A percentile compares a stretch with the other conserved stretches of the same genome.
Conservation (phyloP, 2,888 invertebrate genomes). For the Drosophila nr. perissopoda region DNA sequence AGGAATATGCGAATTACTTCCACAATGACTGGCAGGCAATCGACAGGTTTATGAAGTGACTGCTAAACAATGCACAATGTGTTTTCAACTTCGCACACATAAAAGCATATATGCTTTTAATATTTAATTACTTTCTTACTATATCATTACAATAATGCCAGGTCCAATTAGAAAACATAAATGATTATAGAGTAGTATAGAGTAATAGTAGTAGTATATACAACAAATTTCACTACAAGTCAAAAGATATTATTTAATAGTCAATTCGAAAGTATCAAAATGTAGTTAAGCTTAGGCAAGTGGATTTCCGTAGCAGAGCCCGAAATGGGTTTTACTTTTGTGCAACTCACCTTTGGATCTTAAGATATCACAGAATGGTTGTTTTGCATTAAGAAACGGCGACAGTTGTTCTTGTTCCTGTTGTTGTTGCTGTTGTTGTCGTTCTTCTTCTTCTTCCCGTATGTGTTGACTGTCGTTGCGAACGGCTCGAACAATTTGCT, state of each 20-base stretch:
- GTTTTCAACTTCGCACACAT: neutral
- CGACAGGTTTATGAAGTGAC: constrained; percentile 16
- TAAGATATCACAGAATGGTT: constrained; percentile 79
- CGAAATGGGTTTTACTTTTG: constrained; percentile 25
- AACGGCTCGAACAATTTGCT: constrained; percentile 29
- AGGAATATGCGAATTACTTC: constrained; percentile 1
- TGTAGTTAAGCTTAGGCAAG: constrained; percentile 10
- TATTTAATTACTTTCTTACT: neutral
- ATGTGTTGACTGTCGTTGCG: constrained; percentile 19
- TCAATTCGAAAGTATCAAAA: neutral
- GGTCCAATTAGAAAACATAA: neutral
- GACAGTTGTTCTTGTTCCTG: constrained; percentile 48
- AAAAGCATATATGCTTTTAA: neutral
- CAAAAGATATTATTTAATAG: neutral
- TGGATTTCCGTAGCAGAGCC: constrained; percentile 55
- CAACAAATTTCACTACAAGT: neutral
- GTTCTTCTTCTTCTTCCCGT: constrained; percentile 17
- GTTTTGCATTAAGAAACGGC: constrained; percentile 58
- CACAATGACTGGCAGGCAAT: constrained; percentile 1
- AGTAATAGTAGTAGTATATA: too few species aligned
- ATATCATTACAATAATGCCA: neutral
- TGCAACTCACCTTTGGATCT: constrained; percentile 76
- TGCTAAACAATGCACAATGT: neutral
- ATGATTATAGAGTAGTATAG: neutral
- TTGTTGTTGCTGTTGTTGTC: constrained; percentile 19